Evolutionary conservation across 2,888 invertebrate genomes (phyloP), one percentile per base, ranked within the genome.

Genomic region (Yponomeuta evonymella): DNA sequence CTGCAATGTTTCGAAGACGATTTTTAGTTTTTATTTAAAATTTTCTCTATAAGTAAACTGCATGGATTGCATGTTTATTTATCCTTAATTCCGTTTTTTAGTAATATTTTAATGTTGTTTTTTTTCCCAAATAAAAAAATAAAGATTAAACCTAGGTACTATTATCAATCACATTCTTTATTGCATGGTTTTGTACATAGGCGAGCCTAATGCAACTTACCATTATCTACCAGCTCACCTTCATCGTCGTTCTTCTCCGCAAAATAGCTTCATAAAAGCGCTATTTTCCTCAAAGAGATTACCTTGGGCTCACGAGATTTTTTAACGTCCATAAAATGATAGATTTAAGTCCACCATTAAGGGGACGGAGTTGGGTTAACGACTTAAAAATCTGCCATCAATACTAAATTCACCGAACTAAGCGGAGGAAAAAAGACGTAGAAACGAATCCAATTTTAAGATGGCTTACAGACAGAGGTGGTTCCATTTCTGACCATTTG

Each of bases 391-490:
- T 81, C 79, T 81, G 80, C 83, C 74, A 74, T 74, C 73, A 74
- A 71, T 83, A 83, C 79, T 79, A 81, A 83, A 86, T 84, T 58
- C 82, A 85, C 84, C 82, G 75, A 77, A 76, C 79, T 77, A 81
- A 83, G 81, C 82, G 77, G 76, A 75, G 64, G 63, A 64, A 79
- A 79, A 80, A 79, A 76, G 77, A 76, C 75, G 75, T 76, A 76
- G 75, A 80, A 83, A 77, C 76, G 81, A 80, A 81, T 82, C 82
- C 83, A 85, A 86, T 87, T 86, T 85, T 77, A 83, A 84, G 82
- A 84, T 79, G 81, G 80, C 74, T 76, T 70, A 68, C 66, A 72
- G 76, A 80, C 79, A 73, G 78, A 77, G 79, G 75, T 75, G 2
- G 15, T 75, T 83, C 81, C 77, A 70, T 77, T 82, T 81, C 73